Conservation (phyloP, 1,140 invertebrate genomes). For the Archivesica marissinica region DNA sequence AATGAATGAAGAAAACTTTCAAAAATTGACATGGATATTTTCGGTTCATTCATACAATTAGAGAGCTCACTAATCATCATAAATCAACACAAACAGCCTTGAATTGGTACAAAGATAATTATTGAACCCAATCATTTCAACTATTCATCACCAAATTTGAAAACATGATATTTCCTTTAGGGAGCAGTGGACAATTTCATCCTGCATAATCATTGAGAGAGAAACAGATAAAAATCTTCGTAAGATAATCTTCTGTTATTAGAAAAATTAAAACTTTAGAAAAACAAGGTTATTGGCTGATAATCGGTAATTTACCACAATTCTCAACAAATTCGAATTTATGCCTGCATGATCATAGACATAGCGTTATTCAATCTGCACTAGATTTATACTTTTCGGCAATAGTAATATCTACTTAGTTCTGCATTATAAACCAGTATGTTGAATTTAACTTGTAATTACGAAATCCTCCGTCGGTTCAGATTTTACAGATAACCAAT, state of each 20-base stretch:
- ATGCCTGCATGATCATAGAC: slow-evolving; percentile 32
- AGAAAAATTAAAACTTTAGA: not conserved
- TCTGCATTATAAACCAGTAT: slow-evolving; percentile 19
- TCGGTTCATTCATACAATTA: slow-evolving; percentile 13
- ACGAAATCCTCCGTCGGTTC: not conserved
- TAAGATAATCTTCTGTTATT: not conserved
- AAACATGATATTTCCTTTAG: not conserved
- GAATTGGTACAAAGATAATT: not conserved
- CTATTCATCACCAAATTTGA: slow-evolving; percentile 10
- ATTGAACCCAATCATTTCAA: slow-evolving; percentile 9
- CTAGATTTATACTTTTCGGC: not conserved
- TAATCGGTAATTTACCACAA: slow-evolving; percentile 39
- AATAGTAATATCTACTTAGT: slow-evolving; percentile 38
- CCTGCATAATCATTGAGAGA: not conserved
- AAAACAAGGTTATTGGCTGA: slow-evolving; percentile 1
- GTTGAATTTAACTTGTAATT: slow-evolving; percentile 5
- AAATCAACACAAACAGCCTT: not conserved
- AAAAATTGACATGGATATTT: too few species aligned
- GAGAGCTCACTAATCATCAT: too few species aligned
- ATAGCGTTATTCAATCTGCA: not conserved
- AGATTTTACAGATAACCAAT: not conserved
- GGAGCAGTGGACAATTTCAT: not conserved
- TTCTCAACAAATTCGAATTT: not conserved
- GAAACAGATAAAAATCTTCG: slow-evolving; percentile 10
- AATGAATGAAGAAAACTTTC: slow-evolving; percentile 8